Percentiles rank a stretch among this genome's conserved stretches.
Evolutionary conservation across 2,888 invertebrate genomes (phyloP).

Genomic region (Glaucopsyche alexis): DNA sequence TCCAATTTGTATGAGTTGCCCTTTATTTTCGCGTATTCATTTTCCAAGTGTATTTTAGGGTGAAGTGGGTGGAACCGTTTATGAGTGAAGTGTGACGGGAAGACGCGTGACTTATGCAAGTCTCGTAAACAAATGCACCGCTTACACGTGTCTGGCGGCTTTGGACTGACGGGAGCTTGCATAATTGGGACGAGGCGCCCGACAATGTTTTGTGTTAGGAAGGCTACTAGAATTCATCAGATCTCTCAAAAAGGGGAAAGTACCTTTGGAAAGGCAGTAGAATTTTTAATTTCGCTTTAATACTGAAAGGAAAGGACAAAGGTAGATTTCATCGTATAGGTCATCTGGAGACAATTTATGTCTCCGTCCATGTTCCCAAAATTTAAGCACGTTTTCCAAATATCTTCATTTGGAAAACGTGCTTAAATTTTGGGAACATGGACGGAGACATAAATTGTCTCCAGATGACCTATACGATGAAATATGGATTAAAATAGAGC

Average conservation of each 20-base stretch:
- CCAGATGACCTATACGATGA: too few relatives aligned
- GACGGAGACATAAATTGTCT: too few relatives aligned
- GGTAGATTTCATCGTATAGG: too few relatives aligned
- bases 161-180: constrained; percentile 37
- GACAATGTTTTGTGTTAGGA: neutral
- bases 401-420: too few relatives aligned
- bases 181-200: constrained; percentile 46
- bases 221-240: neutral
- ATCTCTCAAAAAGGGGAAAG: neutral
- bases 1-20: constrained; percentile 9
- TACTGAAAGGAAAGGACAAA: too few relatives aligned
- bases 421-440: too few relatives aligned
- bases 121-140: constrained; percentile 66
- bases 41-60: constrained; percentile 14
- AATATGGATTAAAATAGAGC: too few relatives aligned
- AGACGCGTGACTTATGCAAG: constrained; percentile 67
- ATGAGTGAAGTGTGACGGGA: constrained; percentile 60
- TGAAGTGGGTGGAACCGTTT: constrained; percentile 33
- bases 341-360: too few relatives aligned
- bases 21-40: constrained; percentile 4
- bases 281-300: too few relatives aligned
- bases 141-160: constrained; percentile 37
- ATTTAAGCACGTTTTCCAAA: too few relatives aligned
- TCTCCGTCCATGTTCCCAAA: too few relatives aligned
- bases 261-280: neutral